Evolutionary conservation across 1,140 invertebrate species (phyloP).

Genomic region (Agrilus planipennis): DNA sequence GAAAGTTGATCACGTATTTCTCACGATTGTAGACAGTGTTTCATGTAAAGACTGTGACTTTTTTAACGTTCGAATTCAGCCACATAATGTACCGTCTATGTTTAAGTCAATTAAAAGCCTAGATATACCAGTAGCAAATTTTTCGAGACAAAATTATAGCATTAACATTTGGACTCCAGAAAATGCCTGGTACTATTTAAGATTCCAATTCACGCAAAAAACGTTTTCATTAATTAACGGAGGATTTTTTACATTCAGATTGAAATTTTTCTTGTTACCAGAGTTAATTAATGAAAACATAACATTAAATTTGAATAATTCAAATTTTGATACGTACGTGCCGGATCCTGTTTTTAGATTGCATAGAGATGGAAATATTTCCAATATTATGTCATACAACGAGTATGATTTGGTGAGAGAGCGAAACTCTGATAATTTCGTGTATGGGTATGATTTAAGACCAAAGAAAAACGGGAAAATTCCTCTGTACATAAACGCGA

Average conservation of each 20-base stretch:
- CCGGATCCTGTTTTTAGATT: background rate
- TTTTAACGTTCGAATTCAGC: slow-evolving; percentile 3
- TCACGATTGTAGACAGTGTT: background rate
- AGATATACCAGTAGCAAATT: slow-evolving; percentile 29
- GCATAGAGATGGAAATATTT: background rate
- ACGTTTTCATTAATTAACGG: slow-evolving; percentile 4
- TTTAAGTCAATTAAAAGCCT: slow-evolving; percentile 30
- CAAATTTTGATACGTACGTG: slow-evolving; percentile 8
- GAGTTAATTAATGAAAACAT: background rate
- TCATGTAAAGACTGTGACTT: slow-evolving; percentile 6
- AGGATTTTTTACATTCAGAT: slow-evolving; percentile 13
- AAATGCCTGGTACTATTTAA: slow-evolving; percentile 43
- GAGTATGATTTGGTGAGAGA: slow-evolving; percentile 45
- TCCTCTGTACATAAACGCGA: slow-evolving; percentile 50
- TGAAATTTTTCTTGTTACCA: slow-evolving; percentile 9
- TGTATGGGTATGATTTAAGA: slow-evolving; percentile 54
- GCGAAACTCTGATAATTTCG: slow-evolving; percentile 54
- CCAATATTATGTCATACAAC: slow-evolving; percentile 14
- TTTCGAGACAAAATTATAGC: slow-evolving; percentile 12
- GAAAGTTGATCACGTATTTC: slow-evolving; percentile 23
- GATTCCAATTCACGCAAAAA: slow-evolving; percentile 26
- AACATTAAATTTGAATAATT: slow-evolving; percentile 5
- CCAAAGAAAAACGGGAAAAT: slow-evolving; percentile 39
- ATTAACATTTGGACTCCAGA: slow-evolving; percentile 41
- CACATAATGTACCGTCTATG: slow-evolving; percentile 30